phyloP scores from a whole-genome alignment of 2,113 vertebrate species.

The Oncorhynchus keta region DNA sequence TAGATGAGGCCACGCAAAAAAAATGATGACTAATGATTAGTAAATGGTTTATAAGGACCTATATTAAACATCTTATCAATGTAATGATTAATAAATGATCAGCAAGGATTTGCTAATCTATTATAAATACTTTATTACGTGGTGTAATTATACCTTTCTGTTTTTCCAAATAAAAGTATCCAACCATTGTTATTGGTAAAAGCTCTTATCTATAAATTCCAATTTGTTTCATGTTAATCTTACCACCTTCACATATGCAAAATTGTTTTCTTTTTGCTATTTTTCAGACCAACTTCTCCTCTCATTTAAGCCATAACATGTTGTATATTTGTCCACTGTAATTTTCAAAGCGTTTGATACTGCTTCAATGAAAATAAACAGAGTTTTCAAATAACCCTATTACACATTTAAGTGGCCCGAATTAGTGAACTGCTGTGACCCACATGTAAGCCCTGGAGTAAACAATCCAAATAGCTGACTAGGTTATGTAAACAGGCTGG shows the following conservation, averaged over 20 bases:
- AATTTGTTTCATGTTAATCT: slow-evolving; percentile 14
- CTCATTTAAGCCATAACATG: slow-evolving; percentile 48
- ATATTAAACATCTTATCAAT: no score
- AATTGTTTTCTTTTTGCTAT: slow-evolving; percentile 24
- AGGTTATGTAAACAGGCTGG: slow-evolving; percentile 53
- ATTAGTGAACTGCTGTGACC: slow-evolving; percentile 40
- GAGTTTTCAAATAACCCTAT: slow-evolving; percentile 54
- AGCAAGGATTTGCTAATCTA: no score
- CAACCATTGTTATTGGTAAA: no score
- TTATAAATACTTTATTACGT: no score
- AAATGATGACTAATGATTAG: no score
- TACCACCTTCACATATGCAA: slow-evolving; percentile 47
- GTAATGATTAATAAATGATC: no score
- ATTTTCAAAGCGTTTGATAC: slow-evolving; percentile 55
- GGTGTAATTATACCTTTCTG: background rate
- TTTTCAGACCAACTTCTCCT: slow-evolving; percentile 9
- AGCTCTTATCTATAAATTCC: slow-evolving; percentile 16
- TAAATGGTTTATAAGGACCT: no score
- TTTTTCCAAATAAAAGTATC: no score
- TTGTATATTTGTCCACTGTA: slow-evolving; percentile 48
- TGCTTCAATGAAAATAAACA: slow-evolving; percentile 62
- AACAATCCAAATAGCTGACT: slow-evolving; percentile 49
- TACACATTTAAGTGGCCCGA: slow-evolving; percentile 51
- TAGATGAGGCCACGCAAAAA: no score
- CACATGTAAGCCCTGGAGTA: slow-evolving; percentile 48